Conservation (phyloP, 2,113 vertebrate genomes). For the Pelecanus crispus region DNA sequence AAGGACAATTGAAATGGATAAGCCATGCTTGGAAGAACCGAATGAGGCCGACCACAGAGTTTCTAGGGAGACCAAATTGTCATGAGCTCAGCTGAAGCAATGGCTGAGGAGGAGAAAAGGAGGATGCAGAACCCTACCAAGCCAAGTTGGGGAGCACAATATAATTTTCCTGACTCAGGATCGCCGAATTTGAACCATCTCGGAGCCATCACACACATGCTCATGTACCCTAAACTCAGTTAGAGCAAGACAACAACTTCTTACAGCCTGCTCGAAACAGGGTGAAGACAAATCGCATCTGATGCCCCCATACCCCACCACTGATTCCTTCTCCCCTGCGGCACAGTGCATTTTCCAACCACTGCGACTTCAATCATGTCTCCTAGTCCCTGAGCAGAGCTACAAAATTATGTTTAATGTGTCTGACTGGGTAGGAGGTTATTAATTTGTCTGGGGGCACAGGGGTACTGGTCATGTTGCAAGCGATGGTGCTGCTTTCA, state of each 20-base stretch:
- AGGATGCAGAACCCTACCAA: neutral
- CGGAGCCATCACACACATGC: neutral
- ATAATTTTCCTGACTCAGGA: neutral
- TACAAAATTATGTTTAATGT: neutral
- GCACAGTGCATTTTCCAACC: neutral
- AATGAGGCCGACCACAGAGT: neutral
- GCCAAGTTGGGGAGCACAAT: accelerated
- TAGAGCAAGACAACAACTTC: neutral
- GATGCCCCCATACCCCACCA: neutral
- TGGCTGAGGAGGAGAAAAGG: neutral
- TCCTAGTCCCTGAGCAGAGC: neutral
- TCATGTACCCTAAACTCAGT: neutral
- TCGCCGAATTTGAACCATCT: neutral
- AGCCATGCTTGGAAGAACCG: neutral
- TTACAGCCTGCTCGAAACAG: accelerated
- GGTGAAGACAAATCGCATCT: neutral
- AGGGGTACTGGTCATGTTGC: neutral
- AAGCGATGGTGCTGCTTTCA: neutral
- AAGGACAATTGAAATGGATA: conserved; percentile 39
- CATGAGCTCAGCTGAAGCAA: neutral
- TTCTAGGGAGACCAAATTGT: neutral
- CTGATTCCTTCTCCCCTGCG: neutral
- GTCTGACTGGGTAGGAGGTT: neutral
- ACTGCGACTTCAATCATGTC: neutral
- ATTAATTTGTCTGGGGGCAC: neutral